Percentiles rank a stretch among this genome's conserved stretches.
Conservation (phyloP, 2,888 invertebrate genomes). For the Acanthosepion esculentum region DNA sequence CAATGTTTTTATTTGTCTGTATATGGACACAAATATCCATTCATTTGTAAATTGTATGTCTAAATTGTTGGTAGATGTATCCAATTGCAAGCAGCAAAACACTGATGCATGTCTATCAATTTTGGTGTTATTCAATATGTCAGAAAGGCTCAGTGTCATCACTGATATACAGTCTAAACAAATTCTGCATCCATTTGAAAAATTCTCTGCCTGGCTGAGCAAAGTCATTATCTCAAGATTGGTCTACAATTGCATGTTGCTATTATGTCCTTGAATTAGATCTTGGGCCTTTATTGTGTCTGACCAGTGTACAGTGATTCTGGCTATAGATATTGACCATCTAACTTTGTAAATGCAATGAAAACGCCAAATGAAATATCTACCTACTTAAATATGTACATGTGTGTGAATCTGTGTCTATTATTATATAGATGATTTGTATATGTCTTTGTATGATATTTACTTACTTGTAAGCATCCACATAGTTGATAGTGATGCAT, state of each 20-base stretch:
- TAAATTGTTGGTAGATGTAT: not conserved
- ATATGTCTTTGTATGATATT: too few species aligned
- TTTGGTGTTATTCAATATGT: not conserved
- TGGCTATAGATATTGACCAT: slow-evolving; percentile 2
- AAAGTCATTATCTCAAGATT: not conserved
- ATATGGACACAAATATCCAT: not conserved
- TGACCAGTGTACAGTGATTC: slow-evolving; percentile 9
- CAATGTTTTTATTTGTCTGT: not conserved
- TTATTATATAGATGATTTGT: too few species aligned
- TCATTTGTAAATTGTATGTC: not conserved
- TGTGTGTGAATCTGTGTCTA: too few species aligned
- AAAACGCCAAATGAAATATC: not conserved
- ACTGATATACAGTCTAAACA: not conserved
- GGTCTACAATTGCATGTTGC: slow-evolving; percentile 22
- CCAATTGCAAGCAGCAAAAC: not conserved
- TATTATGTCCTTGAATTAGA: slow-evolving; percentile 22
- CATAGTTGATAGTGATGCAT: too few species aligned
- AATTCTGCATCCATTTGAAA: slow-evolving; percentile 33
- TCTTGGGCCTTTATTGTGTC: not conserved
- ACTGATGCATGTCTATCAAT: not conserved
- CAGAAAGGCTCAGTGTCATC: slow-evolving; percentile 20
- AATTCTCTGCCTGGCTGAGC: not conserved
- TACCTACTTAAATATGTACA: too few species aligned
- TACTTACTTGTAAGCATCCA: too few species aligned
- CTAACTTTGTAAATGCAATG: not conserved